Base-by-base conservation (phyloP, 2,888 invertebrate genomes). In the Pristionchus fissidentatus region DNA sequence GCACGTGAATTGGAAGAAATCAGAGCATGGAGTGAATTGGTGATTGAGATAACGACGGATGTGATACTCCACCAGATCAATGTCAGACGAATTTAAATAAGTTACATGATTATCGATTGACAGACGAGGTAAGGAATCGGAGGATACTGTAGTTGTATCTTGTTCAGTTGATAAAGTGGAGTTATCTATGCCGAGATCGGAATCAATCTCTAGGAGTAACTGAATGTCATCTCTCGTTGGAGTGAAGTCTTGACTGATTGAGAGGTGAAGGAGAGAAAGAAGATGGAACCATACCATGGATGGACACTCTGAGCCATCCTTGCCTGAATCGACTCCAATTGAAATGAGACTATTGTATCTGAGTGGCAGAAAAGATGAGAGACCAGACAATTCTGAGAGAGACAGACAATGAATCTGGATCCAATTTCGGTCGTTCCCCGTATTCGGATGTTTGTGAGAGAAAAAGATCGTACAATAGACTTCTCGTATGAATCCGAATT, bases 11-110 rank as follows among this genome's bases (percentile, higher is more conserved):
- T 55, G 35, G 29, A 79, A 79, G 35, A 79, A 79, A 29, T 79
- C 79, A 1, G 10, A n/a, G 32, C 79, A 79, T 10, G 79, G 79
- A 79, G 79, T n/a, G 79, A 55, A 57, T 26, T 8, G n/a, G 41
- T 79, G 79, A 29, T 52, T 55, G 52, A 79, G 52, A 57, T 57
- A 79, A 1, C 79, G 79, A n/a, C 79, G 75, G 29, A 75, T 43
- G 19, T 75, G 75, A 75, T 46, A 75, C 19, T 75, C 75, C 19
- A 75, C 29, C 7, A 75, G 46, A 75, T 75, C 75, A 19, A 75
- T 38, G 5, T 66, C 66, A 4, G 66, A 38, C 19, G 66, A 66
- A 41, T 66, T 66, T 8, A 57, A 22, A 57, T 57, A 1, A 57
- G 57, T 1, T n/a, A 57, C n/a, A 22, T 26, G n/a, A n/a, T n/a